Percentiles rank a stretch among this genome's conserved stretches.
phyloP scores from a whole-genome alignment of 2,888 invertebrate species.

The Camponotus fellah region DNA sequence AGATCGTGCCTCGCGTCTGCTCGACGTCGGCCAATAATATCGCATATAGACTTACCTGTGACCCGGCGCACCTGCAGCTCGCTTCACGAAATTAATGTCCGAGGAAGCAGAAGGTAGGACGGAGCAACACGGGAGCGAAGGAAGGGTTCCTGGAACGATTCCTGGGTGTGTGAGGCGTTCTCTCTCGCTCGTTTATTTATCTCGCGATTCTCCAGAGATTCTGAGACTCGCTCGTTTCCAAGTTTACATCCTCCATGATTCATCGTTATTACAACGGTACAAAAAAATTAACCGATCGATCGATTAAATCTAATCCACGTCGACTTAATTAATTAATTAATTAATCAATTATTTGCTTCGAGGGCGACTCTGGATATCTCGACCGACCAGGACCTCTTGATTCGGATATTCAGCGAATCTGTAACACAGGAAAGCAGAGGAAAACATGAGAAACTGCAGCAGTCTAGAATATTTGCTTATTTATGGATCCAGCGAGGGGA shows the following conservation, averaged over 20 bases:
- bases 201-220: slow-evolving; percentile 40
- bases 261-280: background rate
- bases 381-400: background rate
- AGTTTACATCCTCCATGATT: slow-evolving; percentile 55
- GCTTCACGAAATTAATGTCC: slow-evolving; percentile 68
- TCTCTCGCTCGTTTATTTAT: slow-evolving; percentile 64
- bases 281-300: background rate
- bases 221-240: slow-evolving; percentile 43
- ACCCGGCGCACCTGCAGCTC: slow-evolving; percentile 52
- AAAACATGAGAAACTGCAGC: background rate
- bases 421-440: slow-evolving; percentile 13
- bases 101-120: slow-evolving; percentile 47
- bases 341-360: background rate
- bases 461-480: background rate
- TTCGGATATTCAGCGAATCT: background rate
- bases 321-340: background rate
- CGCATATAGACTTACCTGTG: slow-evolving; percentile 69
- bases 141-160: slow-evolving; percentile 63
- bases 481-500: background rate
- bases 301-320: background rate
- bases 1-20: slow-evolving; percentile 71
- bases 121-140: slow-evolving; percentile 58
- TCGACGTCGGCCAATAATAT: slow-evolving; percentile 74
- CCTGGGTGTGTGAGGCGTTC: slow-evolving; percentile 56
- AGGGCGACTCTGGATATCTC: background rate